phyloP scores from a whole-genome alignment of 1,140 invertebrate species.

The Sycobia sp. region DNA sequence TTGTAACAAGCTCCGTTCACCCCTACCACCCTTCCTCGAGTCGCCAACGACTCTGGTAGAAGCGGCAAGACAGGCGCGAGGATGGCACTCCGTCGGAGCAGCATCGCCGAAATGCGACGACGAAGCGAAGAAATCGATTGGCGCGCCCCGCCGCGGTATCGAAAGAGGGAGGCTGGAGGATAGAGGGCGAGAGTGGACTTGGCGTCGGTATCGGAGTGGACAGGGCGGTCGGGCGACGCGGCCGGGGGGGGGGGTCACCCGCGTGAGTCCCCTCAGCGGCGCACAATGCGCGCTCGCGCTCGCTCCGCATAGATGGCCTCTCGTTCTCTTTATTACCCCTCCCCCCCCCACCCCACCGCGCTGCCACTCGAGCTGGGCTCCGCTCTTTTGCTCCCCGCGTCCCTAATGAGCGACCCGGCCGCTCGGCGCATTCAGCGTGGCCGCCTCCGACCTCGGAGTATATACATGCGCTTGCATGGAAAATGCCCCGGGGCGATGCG shows the following conservation, averaged over 20 bases:
- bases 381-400: not conserved
- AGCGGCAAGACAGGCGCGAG: too few relatives aligned
- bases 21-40: too few relatives aligned
- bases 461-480: not conserved
- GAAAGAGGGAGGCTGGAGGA: too few relatives aligned
- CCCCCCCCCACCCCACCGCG: too few relatives aligned
- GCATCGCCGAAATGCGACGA: not conserved
- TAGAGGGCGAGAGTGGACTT: too few relatives aligned
- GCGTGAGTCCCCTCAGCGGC: not conserved
- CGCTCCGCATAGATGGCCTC: not conserved
- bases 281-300: not conserved
- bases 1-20: conserved; percentile 41
- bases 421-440: not conserved
- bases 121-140: not conserved
- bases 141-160: not conserved
- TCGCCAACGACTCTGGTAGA: too few relatives aligned
- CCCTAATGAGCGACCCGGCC: conserved; percentile 11
- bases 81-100: too few relatives aligned
- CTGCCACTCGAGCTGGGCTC: too few relatives aligned
- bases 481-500: not conserved
- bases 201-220: too few relatives aligned
- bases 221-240: too few relatives aligned
- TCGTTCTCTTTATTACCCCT: not conserved
- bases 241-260: too few relatives aligned
- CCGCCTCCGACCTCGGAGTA: not conserved